These are phyloP conservation scores for Dicerorhinus sumatrensis DNA, from an alignment of 2,113 vertebrate genomes.

Conservation along the genomic window DNA sequence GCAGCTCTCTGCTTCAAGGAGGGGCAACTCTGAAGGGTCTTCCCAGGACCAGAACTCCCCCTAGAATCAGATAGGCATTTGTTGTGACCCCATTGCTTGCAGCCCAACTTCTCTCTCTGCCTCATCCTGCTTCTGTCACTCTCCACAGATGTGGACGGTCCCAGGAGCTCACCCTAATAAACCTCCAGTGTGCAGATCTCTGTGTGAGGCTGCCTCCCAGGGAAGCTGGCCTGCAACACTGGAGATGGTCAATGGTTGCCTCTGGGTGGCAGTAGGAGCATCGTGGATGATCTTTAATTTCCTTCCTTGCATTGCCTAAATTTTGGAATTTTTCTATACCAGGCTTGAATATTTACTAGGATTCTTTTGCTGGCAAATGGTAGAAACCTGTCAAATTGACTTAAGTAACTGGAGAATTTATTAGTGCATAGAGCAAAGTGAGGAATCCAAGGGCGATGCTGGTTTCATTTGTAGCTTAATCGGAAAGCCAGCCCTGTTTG, in stretches of 20 bases:
- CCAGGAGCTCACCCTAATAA: neutral
- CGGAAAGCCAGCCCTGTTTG: neutral
- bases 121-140: neutral
- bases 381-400: neutral
- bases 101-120: neutral
- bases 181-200: neutral
- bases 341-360: neutral
- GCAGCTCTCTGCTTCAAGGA: neutral
- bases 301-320: neutral
- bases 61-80: neutral
- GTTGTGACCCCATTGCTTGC: neutral
- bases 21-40: neutral
- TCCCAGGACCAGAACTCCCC: neutral
- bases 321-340: neutral
- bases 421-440: neutral
- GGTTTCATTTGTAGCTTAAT: too few species aligned
- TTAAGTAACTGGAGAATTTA: neutral
- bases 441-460: neutral
- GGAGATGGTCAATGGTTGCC: neutral
- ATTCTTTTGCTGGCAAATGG: neutral
- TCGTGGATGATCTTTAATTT: neutral
- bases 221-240: neutral
- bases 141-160: neutral
- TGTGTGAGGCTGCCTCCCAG: neutral
- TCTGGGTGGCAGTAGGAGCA: neutral